These are phyloP conservation scores for Psilanteris sp. DNA, from an alignment of 1,140 invertebrate genomes.

Conservation along the genomic window DNA sequence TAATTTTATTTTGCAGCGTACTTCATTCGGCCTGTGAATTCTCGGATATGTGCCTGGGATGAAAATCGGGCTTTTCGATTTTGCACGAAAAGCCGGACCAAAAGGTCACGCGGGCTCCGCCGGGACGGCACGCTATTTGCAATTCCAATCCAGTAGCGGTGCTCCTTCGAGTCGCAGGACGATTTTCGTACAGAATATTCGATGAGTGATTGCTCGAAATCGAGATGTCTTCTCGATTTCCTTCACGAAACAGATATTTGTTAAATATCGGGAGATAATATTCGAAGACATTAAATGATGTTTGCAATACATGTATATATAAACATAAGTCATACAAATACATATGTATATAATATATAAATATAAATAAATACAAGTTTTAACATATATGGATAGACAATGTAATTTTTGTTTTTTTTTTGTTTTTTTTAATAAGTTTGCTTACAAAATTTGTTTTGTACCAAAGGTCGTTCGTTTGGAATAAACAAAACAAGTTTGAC, in stretches of 20 bases:
- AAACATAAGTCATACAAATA: no score
- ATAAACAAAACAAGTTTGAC: no score
- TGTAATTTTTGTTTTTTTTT: no score
- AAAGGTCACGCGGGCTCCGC: slow-evolving; percentile 25
- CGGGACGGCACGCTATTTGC: slow-evolving; percentile 34
- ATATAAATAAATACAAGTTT: no score
- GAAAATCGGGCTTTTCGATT: slow-evolving; percentile 40
- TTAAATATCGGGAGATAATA: slow-evolving; percentile 37
- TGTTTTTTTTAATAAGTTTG: no score
- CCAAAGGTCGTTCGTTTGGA: no score
- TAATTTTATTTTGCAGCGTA: slow-evolving; percentile 44
- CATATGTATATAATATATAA: no score
- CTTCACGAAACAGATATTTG: slow-evolving; percentile 31
- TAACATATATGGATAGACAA: no score
- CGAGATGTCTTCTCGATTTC: slow-evolving; percentile 24
- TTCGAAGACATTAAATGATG: slow-evolving; percentile 48
- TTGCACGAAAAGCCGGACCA: slow-evolving; percentile 23
- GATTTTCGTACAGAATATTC: slow-evolving; percentile 52
- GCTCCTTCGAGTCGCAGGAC: slow-evolving; percentile 29
- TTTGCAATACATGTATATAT: not conserved
- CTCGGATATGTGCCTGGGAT: slow-evolving; percentile 31
- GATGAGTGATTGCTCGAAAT: slow-evolving; percentile 47
- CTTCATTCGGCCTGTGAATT: slow-evolving; percentile 17
- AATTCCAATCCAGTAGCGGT: slow-evolving; percentile 41
- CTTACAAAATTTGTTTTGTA: no score